Evolutionary conservation across 2,797 vertebrate genomes (phyloP).

Genomic region (Tenualosa ilisha): DNA sequence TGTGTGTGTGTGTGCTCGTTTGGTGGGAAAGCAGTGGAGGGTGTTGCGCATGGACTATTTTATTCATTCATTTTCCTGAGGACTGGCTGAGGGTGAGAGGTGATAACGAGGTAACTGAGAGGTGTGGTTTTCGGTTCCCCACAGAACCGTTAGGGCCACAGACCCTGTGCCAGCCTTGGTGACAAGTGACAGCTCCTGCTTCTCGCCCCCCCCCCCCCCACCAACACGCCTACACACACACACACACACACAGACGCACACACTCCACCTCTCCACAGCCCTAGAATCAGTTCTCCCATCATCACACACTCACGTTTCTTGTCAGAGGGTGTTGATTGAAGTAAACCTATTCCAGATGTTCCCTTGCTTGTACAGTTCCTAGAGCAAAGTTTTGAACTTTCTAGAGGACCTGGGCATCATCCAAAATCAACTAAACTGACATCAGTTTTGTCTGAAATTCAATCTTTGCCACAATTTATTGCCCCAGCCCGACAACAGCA

Average conservation of each 20-base stretch:
- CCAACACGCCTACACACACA: neutral
- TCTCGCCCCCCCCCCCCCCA: neutral
- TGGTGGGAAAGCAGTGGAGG: neutral
- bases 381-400: too few relatives aligned
- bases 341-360: neutral
- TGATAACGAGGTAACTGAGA: conserved; percentile 39
- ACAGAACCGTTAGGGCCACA: neutral
- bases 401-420: too few relatives aligned
- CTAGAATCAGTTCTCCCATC: neutral
- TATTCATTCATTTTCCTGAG: neutral
- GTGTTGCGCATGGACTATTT: neutral
- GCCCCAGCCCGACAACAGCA: too few relatives aligned
- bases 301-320: neutral
- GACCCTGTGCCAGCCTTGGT: neutral
- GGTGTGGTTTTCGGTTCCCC: conserved; percentile 4
- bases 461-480: too few relatives aligned
- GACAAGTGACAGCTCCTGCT: conserved; percentile 23
- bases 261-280: too few relatives aligned
- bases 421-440: too few relatives aligned
- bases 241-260: neutral
- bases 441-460: too few relatives aligned
- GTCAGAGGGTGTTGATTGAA: neutral
- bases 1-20: neutral
- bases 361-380: too few relatives aligned
- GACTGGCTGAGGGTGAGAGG: neutral